Evolutionary conservation across 2,888 invertebrate species (phyloP).

Genomic region (Keiferia lycopersicella): DNA sequence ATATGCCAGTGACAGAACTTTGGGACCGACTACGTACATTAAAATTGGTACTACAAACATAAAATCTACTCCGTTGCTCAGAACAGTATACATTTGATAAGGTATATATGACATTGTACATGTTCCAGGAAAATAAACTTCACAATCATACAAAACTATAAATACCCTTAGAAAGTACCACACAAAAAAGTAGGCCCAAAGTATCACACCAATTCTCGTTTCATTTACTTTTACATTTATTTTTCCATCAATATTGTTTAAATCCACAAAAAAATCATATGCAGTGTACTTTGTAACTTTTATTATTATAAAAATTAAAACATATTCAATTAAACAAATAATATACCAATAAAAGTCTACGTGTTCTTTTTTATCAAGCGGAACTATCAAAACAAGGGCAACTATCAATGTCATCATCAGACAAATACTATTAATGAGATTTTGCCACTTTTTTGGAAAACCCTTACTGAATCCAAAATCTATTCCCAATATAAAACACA

Average conservation of each 20-base stretch:
- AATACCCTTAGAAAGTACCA: background rate
- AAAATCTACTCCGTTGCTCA: background rate
- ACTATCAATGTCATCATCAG: background rate
- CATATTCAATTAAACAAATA: background rate
- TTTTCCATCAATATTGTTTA: slow-evolving; percentile 3
- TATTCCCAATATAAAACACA: background rate
- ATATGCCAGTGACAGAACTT: too few relatives aligned
- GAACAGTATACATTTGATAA: background rate
- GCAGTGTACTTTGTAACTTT: background rate
- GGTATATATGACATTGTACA: background rate
- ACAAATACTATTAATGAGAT: background rate
- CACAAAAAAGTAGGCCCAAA: background rate
- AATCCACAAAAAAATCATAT: background rate
- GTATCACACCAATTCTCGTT: background rate
- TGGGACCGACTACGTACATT: too few relatives aligned
- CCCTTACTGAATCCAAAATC: slow-evolving; percentile 4
- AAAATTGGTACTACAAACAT: background rate
- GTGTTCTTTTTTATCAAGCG: background rate
- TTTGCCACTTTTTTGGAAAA: background rate
- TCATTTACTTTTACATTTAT: background rate
- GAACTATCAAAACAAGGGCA: background rate
- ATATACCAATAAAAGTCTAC: background rate
- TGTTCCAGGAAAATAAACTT: background rate
- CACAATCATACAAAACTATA: background rate
- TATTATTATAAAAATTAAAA: background rate